These are phyloP conservation scores for Malurus cyaneus DNA, from an alignment of 2,113 vertebrate genomes.

Conservation along the genomic window DNA sequence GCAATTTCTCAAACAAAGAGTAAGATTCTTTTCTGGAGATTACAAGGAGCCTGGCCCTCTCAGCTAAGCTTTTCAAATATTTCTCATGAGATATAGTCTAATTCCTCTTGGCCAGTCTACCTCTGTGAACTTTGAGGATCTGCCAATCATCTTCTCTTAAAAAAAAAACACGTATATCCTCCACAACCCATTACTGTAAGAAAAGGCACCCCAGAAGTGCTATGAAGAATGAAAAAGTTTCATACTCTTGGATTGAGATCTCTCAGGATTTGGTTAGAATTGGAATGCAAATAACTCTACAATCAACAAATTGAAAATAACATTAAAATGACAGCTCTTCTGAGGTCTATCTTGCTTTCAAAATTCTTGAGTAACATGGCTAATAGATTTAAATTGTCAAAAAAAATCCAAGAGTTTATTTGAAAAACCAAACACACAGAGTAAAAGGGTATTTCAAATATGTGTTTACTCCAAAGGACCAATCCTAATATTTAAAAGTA, in stretches of 20 bases:
- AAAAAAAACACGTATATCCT: not conserved
- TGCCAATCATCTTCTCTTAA: too few species aligned
- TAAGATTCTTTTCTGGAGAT: not conserved
- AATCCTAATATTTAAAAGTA: not conserved
- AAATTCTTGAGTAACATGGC: not conserved
- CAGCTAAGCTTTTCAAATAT: not conserved
- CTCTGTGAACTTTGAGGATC: not conserved
- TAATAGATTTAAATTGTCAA: not conserved
- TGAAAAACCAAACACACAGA: not conserved
- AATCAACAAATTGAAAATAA: not conserved
- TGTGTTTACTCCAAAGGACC: not conserved
- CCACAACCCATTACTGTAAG: not conserved
- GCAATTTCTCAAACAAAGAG: not conserved
- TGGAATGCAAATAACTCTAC: not conserved
- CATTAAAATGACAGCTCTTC: not conserved
- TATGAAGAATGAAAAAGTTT: not conserved
- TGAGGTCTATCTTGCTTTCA: not conserved
- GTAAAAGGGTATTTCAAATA: not conserved
- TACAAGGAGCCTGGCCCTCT: not conserved
- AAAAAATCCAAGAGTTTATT: not conserved
- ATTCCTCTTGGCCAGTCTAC: not conserved
- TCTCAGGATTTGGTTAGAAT: not conserved
- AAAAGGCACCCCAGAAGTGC: not conserved
- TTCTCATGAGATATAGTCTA: not conserved
- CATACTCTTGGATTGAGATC: not conserved